Evolutionary conservation across 2,797 vertebrate genomes (phyloP).

Genomic region (Notamacropus eugenii): DNA sequence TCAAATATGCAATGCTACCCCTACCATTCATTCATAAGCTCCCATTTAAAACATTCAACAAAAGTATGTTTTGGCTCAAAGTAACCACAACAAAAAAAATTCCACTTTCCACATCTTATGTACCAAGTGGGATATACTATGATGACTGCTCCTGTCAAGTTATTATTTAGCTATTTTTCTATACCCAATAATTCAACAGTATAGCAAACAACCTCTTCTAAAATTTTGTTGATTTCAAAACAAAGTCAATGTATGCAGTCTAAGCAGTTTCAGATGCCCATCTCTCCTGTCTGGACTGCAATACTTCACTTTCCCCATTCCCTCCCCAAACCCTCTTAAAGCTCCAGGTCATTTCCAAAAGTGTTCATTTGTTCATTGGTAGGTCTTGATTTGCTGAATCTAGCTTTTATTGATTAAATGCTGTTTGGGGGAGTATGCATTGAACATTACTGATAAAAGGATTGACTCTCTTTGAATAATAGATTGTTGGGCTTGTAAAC

Average conservation of each 20-base stretch:
- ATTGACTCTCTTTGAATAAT: conserved; percentile 66
- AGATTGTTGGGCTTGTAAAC: conserved; percentile 36
- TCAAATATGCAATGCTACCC: not conserved
- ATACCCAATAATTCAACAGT: conserved; percentile 4
- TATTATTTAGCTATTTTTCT: conserved; percentile 17
- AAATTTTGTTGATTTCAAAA: conserved; percentile 48
- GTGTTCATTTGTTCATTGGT: conserved; percentile 55
- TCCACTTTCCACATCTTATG: not conserved
- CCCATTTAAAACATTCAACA: not conserved
- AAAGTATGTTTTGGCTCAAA: not conserved
- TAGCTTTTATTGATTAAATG: conserved; percentile 59
- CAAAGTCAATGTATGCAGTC: conserved; percentile 65
- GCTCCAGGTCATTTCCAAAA: conserved; percentile 41
- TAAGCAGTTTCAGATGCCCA: conserved; percentile 62
- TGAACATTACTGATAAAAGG: conserved; percentile 59
- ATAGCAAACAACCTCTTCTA: conserved; percentile 19
- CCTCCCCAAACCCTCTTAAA: not conserved
- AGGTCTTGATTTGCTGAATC: conserved; percentile 66
- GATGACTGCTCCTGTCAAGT: not conserved
- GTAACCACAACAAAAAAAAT: not conserved
- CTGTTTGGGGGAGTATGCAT: conserved; percentile 56
- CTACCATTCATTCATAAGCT: not conserved
- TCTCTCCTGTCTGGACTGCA: conserved; percentile 31
- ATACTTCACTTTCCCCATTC: not conserved
- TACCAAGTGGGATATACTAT: not conserved